phyloP scores from a whole-genome alignment of 2,888 invertebrate genomes.

The Cataglyphis livida region DNA sequence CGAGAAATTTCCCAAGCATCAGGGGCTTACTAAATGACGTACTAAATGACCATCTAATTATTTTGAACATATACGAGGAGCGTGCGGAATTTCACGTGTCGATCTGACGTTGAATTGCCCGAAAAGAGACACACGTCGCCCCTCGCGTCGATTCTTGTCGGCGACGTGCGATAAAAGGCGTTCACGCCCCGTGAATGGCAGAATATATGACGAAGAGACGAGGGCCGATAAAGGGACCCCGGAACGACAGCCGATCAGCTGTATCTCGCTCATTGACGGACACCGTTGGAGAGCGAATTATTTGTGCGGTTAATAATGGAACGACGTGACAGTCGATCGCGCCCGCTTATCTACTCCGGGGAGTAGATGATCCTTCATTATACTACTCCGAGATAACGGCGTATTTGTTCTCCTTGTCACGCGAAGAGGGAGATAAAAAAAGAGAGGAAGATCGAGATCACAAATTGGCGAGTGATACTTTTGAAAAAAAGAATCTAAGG shows the following conservation, averaged over 20 bases:
- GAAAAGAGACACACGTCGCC: conserved; percentile 53
- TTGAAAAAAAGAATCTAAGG: neutral
- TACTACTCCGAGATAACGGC: conserved; percentile 12
- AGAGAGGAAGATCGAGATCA: neutral
- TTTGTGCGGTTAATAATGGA: conserved; percentile 72
- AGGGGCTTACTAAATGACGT: neutral
- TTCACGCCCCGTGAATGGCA: conserved; percentile 65
- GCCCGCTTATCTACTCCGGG: conserved; percentile 45
- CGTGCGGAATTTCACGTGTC: neutral
- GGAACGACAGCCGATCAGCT: conserved; percentile 56
- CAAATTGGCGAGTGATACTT: conserved; percentile 10
- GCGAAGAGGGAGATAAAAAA: neutral
- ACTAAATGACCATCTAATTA: conserved; percentile 9
- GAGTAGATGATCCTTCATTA: conserved; percentile 50
- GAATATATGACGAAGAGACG: conserved; percentile 72
- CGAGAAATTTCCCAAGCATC: neutral
- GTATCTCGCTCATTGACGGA: conserved; percentile 61
- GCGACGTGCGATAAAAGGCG: conserved; percentile 72
- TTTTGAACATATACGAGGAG: neutral
- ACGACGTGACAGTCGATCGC: conserved; percentile 50
- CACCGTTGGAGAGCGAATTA: conserved; percentile 65
- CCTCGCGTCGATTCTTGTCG: conserved; percentile 65
- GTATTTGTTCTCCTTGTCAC: conserved; percentile 39
- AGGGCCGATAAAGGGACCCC: conserved; percentile 65
- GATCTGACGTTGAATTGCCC: conserved; percentile 40